These are phyloP conservation scores for Rhinoderma darwinii DNA, from an alignment of 2,113 vertebrate species.

Conservation along the genomic window DNA sequence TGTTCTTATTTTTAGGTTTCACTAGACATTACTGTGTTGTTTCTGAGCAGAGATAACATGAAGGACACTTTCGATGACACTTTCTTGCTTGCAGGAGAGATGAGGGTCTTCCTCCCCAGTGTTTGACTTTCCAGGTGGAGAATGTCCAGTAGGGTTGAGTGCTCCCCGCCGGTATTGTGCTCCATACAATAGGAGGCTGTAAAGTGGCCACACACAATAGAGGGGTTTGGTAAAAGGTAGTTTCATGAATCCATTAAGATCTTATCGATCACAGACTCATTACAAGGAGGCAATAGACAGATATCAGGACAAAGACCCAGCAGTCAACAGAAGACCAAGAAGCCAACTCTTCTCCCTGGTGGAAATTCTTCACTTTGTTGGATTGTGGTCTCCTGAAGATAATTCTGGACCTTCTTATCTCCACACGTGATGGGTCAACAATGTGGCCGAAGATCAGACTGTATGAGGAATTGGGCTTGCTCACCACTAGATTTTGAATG, in stretches of 20 bases:
- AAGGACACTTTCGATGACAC: background rate
- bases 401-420: no score
- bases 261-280: background rate
- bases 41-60: background rate
- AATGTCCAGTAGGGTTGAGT: background rate
- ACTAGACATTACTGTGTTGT: background rate
- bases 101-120: background rate
- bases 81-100: background rate
- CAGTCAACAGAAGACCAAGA: background rate
- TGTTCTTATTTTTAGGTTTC: background rate
- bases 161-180: background rate
- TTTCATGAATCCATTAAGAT: background rate
- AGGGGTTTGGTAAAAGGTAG: background rate
- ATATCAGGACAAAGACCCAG: no score
- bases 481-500: no score
- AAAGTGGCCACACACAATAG: background rate
- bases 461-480: no score
- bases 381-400: no score
- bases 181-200: slow-evolving; percentile 15
- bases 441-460: no score
- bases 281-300: background rate
- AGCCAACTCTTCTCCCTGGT: background rate
- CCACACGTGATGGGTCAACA: no score
- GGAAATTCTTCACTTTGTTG: no score
- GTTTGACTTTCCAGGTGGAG: background rate